Base-by-base conservation (phyloP, 2,888 invertebrate species). In the Agriopis marginaria region DNA sequence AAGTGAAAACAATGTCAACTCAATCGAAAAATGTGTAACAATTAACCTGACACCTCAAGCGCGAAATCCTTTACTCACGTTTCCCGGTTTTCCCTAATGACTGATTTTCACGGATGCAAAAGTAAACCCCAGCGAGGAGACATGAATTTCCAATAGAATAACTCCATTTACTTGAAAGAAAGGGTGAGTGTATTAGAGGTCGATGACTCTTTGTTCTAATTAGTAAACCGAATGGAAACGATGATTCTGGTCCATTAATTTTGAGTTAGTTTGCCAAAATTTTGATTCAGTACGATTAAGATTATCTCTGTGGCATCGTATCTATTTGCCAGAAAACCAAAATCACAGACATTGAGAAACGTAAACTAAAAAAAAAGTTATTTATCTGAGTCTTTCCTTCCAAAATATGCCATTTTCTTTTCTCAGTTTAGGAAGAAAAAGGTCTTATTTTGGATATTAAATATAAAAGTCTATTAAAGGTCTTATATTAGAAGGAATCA, bases 41-140 rank as follows among this genome's bases (percentile, higher is more conserved):
- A 81, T 85, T 85, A 83, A 78, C 70, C 68, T 59, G 76, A 78
- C 80, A 83, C 82, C 72, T 86, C 83, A 81, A 81, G 83, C 84
- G 86, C 82, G 80, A 83, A 85, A 85, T 86, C 85, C 85, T 83
- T 85, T 83, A 79, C 79, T 79, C 78, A 79, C 79, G 63, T 80
- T 87, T 86, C 84, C 84, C 87, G 84, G 85, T 82, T 86, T 87
- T 89, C 86, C 88, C 87, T 85, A 86, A 87, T 87, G 90, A 87
- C 79, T 87, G 86, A 85, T 81, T 90, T 87, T 84, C 86, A 82
- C 84, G 79, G 84, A 83, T 63, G 60, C 58, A 63, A 47, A 53
- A 47, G 40, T 62, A 85, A 81, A 68, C 76, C 82, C 77, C 82
- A 73, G 75, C 83, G 81, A 83, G 81, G 79, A 79, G 84, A 86